Conservation (phyloP, 2,113 vertebrate genomes). For the Hydropotes inermis region DNA sequence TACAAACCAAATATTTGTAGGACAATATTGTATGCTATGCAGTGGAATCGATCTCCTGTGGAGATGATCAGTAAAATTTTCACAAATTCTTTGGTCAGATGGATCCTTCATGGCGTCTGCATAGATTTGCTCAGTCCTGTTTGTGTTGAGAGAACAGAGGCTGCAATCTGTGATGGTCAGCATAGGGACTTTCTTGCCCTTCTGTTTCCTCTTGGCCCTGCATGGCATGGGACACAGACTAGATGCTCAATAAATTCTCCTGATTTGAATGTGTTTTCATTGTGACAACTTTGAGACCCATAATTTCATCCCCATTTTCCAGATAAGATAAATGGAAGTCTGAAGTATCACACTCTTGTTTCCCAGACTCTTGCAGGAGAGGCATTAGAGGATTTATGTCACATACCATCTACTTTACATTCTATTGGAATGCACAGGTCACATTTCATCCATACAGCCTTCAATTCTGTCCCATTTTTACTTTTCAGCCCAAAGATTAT, state of each 20-base stretch:
- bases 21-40: not conserved
- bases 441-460: not conserved
- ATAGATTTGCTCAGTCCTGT: not conserved
- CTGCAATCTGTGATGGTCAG: not conserved
- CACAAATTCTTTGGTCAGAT: not conserved
- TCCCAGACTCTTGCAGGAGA: not conserved
- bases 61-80: not conserved
- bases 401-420: not conserved
- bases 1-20: not conserved
- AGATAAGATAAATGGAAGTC: not conserved
- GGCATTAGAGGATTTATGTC: not conserved
- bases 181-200: not conserved
- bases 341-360: not conserved
- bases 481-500: not conserved
- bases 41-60: not conserved
- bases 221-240: not conserved
- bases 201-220: not conserved
- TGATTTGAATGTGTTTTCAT: not conserved
- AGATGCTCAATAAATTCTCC: not conserved
- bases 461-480: not conserved
- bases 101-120: not conserved
- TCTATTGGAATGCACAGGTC: not conserved
- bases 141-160: not conserved
- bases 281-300: not conserved
- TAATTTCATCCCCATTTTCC: not conserved